Conservation (phyloP, 2,113 vertebrate genomes). For the Atherinomorus stipes region DNA sequence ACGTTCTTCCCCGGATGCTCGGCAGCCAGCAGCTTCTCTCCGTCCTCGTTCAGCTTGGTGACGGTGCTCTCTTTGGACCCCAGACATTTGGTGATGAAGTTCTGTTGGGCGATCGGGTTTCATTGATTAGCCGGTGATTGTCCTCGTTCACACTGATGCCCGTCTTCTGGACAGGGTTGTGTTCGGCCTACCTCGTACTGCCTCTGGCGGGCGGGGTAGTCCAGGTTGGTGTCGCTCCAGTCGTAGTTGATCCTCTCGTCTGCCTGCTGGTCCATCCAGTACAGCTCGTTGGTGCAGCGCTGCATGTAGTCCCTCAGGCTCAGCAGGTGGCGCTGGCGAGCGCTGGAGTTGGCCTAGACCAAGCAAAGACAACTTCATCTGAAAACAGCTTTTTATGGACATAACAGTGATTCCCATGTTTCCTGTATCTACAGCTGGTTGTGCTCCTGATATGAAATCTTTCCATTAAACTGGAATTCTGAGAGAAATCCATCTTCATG, state of each 20-base stretch:
- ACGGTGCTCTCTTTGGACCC: conserved; percentile 92
- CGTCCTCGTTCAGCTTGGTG: conserved; percentile 91
- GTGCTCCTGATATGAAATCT: no score
- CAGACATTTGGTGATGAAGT: conserved; percentile 94
- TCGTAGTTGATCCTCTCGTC: conserved; percentile 91
- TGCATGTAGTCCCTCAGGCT: conserved; percentile 97
- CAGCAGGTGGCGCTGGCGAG: conserved; percentile 90
- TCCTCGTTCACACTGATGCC: background rate
- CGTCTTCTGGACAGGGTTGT: background rate
- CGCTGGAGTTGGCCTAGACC: conserved; percentile 78
- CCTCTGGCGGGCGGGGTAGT: conserved; percentile 92
- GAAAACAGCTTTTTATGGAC: no score
- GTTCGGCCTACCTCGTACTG: conserved; percentile 90
- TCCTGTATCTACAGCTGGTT: no score
- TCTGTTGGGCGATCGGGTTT: conserved; percentile 76
- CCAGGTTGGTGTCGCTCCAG: conserved; percentile 95
- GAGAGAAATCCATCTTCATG: background rate
- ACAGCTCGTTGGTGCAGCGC: conserved; percentile 97
- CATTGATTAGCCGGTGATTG: background rate
- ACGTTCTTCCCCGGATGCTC: conserved; percentile 92
- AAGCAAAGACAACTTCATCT: no score
- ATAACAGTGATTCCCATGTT: no score
- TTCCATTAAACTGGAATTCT: no score
- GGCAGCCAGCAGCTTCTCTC: conserved; percentile 85
- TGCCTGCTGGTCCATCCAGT: conserved; percentile 98